Evolutionary conservation across 2,113 vertebrate species (phyloP).

Genomic region (Ceuthmochares aereus): DNA sequence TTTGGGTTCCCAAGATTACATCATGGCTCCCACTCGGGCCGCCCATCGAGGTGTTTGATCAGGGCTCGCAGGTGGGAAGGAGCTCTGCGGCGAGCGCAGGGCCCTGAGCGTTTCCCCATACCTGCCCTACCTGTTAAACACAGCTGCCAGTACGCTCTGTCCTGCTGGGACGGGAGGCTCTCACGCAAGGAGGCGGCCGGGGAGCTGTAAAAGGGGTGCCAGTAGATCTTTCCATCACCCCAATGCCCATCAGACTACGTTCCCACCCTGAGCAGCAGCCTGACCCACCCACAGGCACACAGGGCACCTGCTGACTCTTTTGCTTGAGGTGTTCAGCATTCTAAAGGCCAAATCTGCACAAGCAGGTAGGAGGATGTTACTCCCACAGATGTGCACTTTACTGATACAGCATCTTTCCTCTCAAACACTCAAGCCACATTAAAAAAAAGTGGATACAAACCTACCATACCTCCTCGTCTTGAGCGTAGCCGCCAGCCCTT

Average conservation of each 20-base stretch:
- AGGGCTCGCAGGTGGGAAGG: conserved; percentile 76
- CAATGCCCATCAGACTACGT: accelerated
- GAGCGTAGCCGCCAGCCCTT: not conserved
- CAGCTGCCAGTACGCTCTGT: conserved; percentile 30
- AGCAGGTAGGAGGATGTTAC: not conserved
- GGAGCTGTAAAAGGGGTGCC: not conserved
- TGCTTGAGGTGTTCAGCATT: accelerated
- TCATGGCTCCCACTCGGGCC: conserved; percentile 69
- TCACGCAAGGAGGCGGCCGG: not conserved
- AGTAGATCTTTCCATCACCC: accelerated
- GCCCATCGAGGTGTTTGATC: conserved; percentile 74
- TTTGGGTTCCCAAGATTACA: conserved; percentile 62
- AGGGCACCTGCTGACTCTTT: accelerated
- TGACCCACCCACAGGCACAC: accelerated
- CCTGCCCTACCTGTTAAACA: conserved; percentile 59
- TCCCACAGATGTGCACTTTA: too few species aligned
- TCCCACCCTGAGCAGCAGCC: too few species aligned
- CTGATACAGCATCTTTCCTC: accelerated
- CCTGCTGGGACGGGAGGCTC: not conserved
- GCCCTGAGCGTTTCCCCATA: conserved; percentile 38
- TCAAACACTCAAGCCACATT: not conserved
- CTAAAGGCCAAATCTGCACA: not conserved
- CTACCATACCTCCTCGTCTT: accelerated
- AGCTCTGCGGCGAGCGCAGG: conserved; percentile 43
- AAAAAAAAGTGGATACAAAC: not conserved